Base-by-base conservation (phyloP, 2,797 vertebrate species). In the Mormyrus proboscirostris region DNA sequence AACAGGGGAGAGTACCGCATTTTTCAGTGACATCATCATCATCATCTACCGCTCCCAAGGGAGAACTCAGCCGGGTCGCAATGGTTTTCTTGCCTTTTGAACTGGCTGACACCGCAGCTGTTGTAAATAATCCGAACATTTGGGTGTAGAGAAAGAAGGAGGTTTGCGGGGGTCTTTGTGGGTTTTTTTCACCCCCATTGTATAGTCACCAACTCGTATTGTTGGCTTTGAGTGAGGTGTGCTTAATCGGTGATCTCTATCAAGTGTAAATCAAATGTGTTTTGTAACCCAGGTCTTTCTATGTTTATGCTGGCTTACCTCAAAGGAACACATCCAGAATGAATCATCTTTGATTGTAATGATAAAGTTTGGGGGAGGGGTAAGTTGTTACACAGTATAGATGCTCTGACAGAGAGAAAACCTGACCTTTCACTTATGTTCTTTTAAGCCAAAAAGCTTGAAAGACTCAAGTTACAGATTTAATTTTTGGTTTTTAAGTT, bases 191-290 rank as follows among this genome's bases (percentile, higher is more conserved):
- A 3, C 14, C 47, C 83, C 44, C 38, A 76, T 73, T 89, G 59
- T 86, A 22, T 53, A 53, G 59, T 49, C n/a, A 57, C 49, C 62
- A 41, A n/a, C 86, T 41, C 6, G 16, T 7, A 59, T 22, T 62
- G 62, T 88, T n/a, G 10, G 38, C 41, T 22, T 16, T 2, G 69
- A 83, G 87, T 19, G 86, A 12, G n/a, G 44, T n/a, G 33, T 6
- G 22, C 51, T 82, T 88, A 83, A 89, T 82, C 25, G 69, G 69
- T 25, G 29, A 87, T 53, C 3, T 59, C 73, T 62, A 83, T 88
- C 89, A 33, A 14, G 85, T 16, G 69, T 38, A 14, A 25, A 62
- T 29, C 69, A 82, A 59, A 33, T 57, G 69, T 57, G 44, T 87
- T 85, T 33, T 44, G 62, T 82, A 83, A 62, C 16, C 86, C 50